phyloP scores from a whole-genome alignment of 2,888 invertebrate genomes.

The Digitonthophagus gazella region DNA sequence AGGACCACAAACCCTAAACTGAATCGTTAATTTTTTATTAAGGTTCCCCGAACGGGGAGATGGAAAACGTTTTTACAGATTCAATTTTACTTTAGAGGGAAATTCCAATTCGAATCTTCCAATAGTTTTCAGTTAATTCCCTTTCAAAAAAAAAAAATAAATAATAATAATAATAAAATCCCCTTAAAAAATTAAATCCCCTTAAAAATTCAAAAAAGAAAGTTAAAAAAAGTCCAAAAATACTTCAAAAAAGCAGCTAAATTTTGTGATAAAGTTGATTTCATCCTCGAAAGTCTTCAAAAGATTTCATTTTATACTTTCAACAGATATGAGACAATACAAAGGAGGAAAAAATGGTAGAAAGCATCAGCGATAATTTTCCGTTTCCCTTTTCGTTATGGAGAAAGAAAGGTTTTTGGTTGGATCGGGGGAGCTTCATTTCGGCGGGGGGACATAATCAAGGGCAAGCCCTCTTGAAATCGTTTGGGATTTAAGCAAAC shows the following conservation, averaged over 20 bases:
- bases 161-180: too few relatives aligned
- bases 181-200: too few relatives aligned
- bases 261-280: too few relatives aligned
- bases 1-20: slow-evolving; percentile 13
- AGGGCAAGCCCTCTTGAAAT: not conserved
- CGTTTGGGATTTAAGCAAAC: slow-evolving; percentile 13
- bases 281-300: too few relatives aligned
- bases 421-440: slow-evolving; percentile 12
- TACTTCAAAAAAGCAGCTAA: too few relatives aligned
- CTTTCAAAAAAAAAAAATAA: too few relatives aligned
- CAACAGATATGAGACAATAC: too few relatives aligned
- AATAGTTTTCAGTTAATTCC: not conserved
- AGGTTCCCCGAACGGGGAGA: not conserved
- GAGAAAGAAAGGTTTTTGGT: not conserved
- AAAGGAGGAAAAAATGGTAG: too few relatives aligned
- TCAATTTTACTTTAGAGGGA: not conserved
- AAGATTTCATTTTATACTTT: too few relatives aligned
- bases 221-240: too few relatives aligned
- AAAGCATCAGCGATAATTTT: too few relatives aligned
- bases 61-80: not conserved
- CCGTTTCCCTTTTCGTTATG: slow-evolving; percentile 6
- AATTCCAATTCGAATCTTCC: not conserved
- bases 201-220: too few relatives aligned
- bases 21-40: slow-evolving; percentile 3
- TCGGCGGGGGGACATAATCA: slow-evolving; percentile 16